These are phyloP conservation scores for Sesia bembeciformis DNA, from an alignment of 2,888 invertebrate genomes.

Conservation along the genomic window DNA sequence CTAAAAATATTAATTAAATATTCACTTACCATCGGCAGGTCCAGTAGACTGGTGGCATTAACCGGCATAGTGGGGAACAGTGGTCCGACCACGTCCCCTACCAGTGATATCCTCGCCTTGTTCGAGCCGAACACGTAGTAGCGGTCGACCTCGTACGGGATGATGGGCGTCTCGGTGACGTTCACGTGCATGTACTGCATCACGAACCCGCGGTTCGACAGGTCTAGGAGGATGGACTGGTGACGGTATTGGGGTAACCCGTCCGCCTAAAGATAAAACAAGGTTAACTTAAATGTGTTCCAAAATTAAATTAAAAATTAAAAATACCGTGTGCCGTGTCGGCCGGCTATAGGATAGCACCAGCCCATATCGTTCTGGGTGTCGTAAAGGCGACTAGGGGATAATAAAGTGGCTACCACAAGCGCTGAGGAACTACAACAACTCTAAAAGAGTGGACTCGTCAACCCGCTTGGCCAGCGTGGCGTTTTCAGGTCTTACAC, in stretches of 20 bases:
- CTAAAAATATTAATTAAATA: no score
- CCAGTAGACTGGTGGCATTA: constrained; percentile 86
- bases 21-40: constrained; percentile 81
- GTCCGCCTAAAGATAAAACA: constrained; percentile 75
- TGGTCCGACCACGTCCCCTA: constrained; percentile 94
- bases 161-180: constrained; percentile 93
- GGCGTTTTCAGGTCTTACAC: no score
- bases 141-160: constrained; percentile 88
- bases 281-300: constrained; percentile 4
- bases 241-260: constrained; percentile 94
- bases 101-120: constrained; percentile 84
- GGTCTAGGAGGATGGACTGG: constrained; percentile 92
- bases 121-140: constrained; percentile 97
- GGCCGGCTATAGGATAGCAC: no score
- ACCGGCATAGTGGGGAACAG: constrained; percentile 95
- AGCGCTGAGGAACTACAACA: no score
- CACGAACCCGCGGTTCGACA: constrained; percentile 92
- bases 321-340: no score
- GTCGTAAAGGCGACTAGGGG: no score
- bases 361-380: no score
- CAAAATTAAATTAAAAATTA: no score
- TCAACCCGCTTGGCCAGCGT: no score
- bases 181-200: constrained; percentile 97
- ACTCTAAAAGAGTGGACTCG: no score
- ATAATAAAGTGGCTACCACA: no score